A percentile compares a stretch with the other conserved stretches of the same genome.
These are phyloP conservation scores for Plusia festucae DNA, from an alignment of 2,888 invertebrate species.

Conservation along the genomic window DNA sequence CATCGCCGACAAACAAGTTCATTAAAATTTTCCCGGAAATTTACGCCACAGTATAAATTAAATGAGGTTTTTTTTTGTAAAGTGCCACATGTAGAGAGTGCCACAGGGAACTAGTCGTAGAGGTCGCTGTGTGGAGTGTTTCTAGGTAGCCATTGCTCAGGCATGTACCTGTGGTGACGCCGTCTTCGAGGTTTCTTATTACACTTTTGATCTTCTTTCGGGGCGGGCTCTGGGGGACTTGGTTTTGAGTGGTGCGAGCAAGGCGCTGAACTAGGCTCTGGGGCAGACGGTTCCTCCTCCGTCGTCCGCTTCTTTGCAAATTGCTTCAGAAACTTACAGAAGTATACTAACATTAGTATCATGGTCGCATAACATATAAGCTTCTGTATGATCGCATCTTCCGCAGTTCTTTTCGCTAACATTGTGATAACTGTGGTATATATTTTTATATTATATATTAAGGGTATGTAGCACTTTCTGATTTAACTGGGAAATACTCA, in stretches of 20 bases:
- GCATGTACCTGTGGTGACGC: conserved; percentile 58
- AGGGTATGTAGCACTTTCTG: conserved; percentile 6
- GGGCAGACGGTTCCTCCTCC: neutral
- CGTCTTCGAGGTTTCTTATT: conserved; percentile 62
- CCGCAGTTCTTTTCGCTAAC: conserved; percentile 67
- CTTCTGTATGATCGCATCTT: conserved; percentile 59
- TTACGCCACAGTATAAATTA: conserved; percentile 4
- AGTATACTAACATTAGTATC: conserved; percentile 62
- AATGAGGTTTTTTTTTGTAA: conserved; percentile 12
- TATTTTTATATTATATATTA: neutral
- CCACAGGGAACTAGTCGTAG: conserved; percentile 49
- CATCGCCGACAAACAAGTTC: conserved; percentile 12
- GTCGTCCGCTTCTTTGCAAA: conserved; percentile 26
- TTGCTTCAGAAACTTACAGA: conserved; percentile 64
- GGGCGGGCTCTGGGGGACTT: conserved; percentile 32
- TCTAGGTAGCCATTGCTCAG: conserved; percentile 66
- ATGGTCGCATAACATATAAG: conserved; percentile 64
- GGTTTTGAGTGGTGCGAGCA: conserved; percentile 13
- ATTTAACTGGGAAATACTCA: conserved; percentile 13
- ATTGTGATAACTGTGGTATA: conserved; percentile 50
- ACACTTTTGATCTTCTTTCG: conserved; percentile 36
- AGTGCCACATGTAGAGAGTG: conserved; percentile 16
- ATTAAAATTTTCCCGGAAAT: conserved; percentile 3
- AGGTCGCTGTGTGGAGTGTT: conserved; percentile 42
- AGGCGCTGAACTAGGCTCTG: neutral